Percentiles rank a stretch among this genome's conserved stretches.
These are phyloP conservation scores for Amphiprion clarkii DNA, from an alignment of 2,797 vertebrate species.

Conservation along the genomic window DNA sequence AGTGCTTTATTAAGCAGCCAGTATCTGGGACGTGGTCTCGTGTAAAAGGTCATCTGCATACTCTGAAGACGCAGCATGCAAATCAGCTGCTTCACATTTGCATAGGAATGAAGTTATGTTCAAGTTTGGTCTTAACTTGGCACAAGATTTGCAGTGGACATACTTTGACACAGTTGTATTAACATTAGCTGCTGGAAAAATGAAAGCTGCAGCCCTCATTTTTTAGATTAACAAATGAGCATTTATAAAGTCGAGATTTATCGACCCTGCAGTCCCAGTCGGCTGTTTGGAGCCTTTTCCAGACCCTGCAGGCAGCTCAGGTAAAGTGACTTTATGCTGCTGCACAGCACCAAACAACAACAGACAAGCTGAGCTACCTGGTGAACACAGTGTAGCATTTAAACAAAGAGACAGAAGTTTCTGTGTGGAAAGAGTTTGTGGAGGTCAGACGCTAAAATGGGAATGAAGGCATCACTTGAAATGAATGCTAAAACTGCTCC, in stretches of 20 bases:
- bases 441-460: no score
- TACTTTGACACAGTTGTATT: background rate
- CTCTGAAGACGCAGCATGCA: conserved; percentile 61
- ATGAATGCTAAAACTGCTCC: no score
- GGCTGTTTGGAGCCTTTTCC: background rate
- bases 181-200: background rate
- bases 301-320: background rate
- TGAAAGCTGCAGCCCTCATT: background rate
- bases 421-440: no score
- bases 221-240: background rate
- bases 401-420: no score
- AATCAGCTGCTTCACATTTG: conserved; percentile 51
- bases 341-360: background rate
- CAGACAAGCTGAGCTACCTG: no score
- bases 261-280: no score
- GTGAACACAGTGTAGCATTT: no score
- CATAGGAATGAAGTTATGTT: conserved; percentile 33
- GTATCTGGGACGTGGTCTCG: conserved; percentile 60
- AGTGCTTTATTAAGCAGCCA: conserved; percentile 46
- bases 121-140: conserved; percentile 2
- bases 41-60: conserved; percentile 66
- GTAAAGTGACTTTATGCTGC: background rate
- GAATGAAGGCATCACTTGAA: no score
- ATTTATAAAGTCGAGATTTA: no score
- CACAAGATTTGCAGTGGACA: conserved; percentile 7